Conservation (phyloP, 2,888 invertebrate genomes). For the Catocala nupta region DNA sequence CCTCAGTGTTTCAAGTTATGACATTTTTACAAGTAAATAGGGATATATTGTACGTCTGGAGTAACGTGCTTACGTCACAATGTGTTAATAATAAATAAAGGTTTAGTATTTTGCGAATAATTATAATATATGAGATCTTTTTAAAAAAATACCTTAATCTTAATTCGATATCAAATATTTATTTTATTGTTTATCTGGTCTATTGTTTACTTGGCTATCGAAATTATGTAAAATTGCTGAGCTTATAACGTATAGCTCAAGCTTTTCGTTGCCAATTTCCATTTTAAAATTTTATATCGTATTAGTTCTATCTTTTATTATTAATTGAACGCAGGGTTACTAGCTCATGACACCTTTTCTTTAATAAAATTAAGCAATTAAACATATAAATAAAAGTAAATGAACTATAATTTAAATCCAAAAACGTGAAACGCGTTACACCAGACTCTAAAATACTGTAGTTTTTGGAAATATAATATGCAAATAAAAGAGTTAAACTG, state of each 20-base stretch:
- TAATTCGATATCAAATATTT: too few species aligned
- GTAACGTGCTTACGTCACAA: constrained; percentile 17
- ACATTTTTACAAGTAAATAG: constrained; percentile 55
- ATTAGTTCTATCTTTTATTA: constrained; percentile 5
- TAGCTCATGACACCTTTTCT: constrained; percentile 43
- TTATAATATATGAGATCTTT: too few species aligned
- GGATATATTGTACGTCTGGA: constrained; percentile 24
- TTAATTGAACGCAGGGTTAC: constrained; percentile 34
- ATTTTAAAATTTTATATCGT: neutral
- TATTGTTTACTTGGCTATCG: too few species aligned
- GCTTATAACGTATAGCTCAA: too few species aligned
- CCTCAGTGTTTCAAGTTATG: constrained; percentile 65
- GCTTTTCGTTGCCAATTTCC: too few species aligned
- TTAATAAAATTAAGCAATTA: neutral
- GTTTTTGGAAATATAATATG: constrained; percentile 43
- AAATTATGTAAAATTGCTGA: too few species aligned
- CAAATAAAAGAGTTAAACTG: constrained; percentile 50
- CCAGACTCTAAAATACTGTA: constrained; percentile 34
- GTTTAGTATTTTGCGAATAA: neutral
- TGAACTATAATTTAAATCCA: neutral
- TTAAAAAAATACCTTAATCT: too few species aligned
- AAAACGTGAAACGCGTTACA: constrained; percentile 17
- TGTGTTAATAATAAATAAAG: neutral
- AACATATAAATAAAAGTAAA: neutral
- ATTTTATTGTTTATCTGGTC: too few species aligned